Evolutionary conservation across 2,888 invertebrate genomes (phyloP).

Genomic region (Caradrina kadenii): DNA sequence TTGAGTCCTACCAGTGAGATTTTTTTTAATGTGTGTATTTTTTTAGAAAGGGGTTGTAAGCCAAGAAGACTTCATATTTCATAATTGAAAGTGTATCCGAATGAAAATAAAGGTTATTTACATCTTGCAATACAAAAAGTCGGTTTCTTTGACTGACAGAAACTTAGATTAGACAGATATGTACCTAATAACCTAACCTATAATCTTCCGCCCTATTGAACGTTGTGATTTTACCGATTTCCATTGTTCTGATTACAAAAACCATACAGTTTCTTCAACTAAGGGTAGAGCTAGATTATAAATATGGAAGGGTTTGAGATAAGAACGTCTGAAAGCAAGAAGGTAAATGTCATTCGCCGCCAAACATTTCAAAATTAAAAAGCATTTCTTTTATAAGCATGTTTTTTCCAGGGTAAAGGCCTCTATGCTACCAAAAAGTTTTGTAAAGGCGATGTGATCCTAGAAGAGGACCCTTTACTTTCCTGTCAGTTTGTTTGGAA

Average conservation of each 20-base stretch:
- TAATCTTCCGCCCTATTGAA: constrained; percentile 10
- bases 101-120: constrained; percentile 1
- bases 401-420: constrained; percentile 94
- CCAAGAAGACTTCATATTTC: too few species aligned
- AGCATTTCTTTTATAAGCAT: constrained; percentile 19
- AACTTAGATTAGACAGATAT: constrained; percentile 24
- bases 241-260: constrained; percentile 14
- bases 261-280: background rate
- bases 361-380: background rate
- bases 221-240: constrained; percentile 16
- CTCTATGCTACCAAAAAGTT: constrained; percentile 94
- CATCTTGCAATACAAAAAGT: constrained; percentile 5
- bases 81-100: constrained; percentile 20
- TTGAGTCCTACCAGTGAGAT: too few species aligned
- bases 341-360: constrained; percentile 70
- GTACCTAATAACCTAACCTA: constrained; percentile 47
- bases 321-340: constrained; percentile 81
- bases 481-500: constrained; percentile 99
- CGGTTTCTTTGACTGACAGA: background rate
- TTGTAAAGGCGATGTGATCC: constrained; percentile 93
- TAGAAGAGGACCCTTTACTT: constrained; percentile 97
- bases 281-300: background rate
- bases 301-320: constrained; percentile 85
- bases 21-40: too few species aligned
- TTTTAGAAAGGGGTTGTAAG: too few species aligned